Conservation (phyloP, 2,113 vertebrate genomes). For the Pygoscelis adeliae region DNA sequence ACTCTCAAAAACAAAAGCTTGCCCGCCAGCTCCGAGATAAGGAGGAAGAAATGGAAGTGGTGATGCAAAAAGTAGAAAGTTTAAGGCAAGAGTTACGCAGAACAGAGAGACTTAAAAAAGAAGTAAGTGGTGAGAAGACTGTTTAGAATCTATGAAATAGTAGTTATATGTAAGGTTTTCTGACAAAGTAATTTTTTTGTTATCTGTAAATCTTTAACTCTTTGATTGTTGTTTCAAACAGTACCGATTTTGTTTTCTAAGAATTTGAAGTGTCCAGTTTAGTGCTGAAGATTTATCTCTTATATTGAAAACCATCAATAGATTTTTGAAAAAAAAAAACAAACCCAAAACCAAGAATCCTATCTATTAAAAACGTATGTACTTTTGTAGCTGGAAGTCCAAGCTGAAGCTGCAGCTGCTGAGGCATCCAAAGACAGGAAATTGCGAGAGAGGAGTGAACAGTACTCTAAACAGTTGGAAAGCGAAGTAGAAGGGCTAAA, state of each 20-base stretch:
- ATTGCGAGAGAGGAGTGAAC: constrained; percentile 91
- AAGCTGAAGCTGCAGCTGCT: constrained; percentile 85
- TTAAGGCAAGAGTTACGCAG: constrained; percentile 94
- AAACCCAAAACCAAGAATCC: neutral
- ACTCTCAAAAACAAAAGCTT: constrained; percentile 94
- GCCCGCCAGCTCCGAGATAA: constrained; percentile 94
- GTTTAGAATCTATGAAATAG: constrained; percentile 37
- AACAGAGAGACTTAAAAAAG: constrained; percentile 93
- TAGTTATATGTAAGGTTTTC: constrained; percentile 44
- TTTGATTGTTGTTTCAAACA: constrained; percentile 17
- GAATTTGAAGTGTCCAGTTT: constrained; percentile 16
- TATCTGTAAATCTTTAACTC: constrained; percentile 6
- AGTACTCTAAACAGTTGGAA: constrained; percentile 93
- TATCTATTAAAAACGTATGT: constrained; percentile 42
- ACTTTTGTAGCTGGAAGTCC: constrained; percentile 88
- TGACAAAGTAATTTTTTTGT: neutral
- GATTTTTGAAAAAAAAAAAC: neutral
- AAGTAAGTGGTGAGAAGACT: constrained; percentile 85
- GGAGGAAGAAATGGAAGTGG: constrained; percentile 94
- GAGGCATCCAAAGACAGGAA: constrained; percentile 95
- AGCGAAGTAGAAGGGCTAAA: constrained; percentile 94
- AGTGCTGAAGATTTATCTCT: constrained; percentile 24
- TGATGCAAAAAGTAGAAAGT: constrained; percentile 90
- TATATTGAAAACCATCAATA: neutral
- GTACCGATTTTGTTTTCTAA: neutral